Evolutionary conservation across 1,140 invertebrate genomes (phyloP), one percentile per base, ranked within the genome.

Genomic region (Leptinotarsa lineolata): DNA sequence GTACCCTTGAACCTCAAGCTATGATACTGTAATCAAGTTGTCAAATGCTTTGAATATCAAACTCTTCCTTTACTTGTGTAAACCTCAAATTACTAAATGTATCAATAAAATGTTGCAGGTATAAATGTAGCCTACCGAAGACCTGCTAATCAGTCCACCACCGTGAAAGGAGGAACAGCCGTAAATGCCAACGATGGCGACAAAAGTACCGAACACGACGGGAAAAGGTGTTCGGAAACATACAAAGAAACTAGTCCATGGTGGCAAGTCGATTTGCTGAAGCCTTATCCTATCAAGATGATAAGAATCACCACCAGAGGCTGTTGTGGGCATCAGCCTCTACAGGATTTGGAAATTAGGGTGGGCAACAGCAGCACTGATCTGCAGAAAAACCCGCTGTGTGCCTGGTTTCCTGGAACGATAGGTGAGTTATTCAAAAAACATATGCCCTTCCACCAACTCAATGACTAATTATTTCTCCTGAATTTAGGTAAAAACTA

Each of bases 391-490:
- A 97, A 97, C 86, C 93, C 94, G 46, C 85, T 97, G 1, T 97
- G 95, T 81, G 94, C 95, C 15, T 97, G 95, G 95, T 95, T 94
- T 85, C 94, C 95, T 0, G 94, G 94, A 68, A 95, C 94, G n/a
- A 90, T 96, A 61, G 92, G 93, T 94, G 85, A 88, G 88, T 83
- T 12, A 20, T 54, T 65, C 30, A 39, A 39, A 8, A 39, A 39
- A 39, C 30, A n/a, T n/a, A n/a, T 24, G 4, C 4, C 24, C 24
- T 24, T 24, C 3, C 5, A 6, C 24, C 24, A 6, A 30, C 24
- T 30, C 6, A 0, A 30, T 30, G 24, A 30, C 5, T 4, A 24
- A 0, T 0, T 6, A 30, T 6, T 30, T 30, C 1, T 1, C 24
- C 5, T 30, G 24, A 30, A 1, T 30, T 6, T 0, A 30, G 24